These are phyloP conservation scores for Garra rufa DNA, from an alignment of 2,113 vertebrate species.

Conservation along the genomic window DNA sequence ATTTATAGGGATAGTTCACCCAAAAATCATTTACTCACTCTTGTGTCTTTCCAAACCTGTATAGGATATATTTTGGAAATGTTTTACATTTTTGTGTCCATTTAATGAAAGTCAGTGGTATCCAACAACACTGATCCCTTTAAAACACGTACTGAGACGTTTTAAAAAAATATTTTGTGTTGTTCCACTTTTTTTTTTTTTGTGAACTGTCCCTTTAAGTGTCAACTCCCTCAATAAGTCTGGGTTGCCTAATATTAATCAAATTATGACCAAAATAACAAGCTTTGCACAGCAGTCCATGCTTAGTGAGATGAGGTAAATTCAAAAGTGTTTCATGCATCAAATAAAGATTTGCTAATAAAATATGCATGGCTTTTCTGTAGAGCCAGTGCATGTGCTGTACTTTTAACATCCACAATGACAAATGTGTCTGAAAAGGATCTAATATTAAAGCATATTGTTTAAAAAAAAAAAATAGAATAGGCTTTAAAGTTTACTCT, in stretches of 20 bases:
- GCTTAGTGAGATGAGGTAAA: not conserved
- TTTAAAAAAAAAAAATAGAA: not conserved
- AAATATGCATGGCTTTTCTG: not conserved
- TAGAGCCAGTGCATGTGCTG: slow-evolving; percentile 18
- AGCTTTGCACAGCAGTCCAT: slow-evolving; percentile 11
- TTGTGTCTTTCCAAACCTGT: not conserved
- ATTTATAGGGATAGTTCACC: not conserved
- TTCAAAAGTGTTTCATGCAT: no score
- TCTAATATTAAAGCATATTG: not conserved
- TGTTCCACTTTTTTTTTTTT: not conserved
- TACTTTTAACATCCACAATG: no score
- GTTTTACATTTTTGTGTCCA: not conserved
- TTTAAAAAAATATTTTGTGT: no score
- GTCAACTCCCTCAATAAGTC: not conserved
- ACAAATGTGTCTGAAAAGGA: no score
- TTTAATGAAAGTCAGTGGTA: not conserved
- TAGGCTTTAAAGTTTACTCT: slow-evolving; percentile 2
- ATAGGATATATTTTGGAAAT: not conserved
- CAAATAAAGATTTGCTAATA: not conserved
- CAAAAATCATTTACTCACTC: not conserved
- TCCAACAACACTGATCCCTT: not conserved
- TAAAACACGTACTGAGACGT: no score
- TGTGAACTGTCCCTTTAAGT: not conserved
- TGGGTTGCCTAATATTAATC: slow-evolving; percentile 5
- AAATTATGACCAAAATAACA: not conserved